Conservation (phyloP, 2,113 vertebrate genomes). For the Dissostichus mawsoni region DNA sequence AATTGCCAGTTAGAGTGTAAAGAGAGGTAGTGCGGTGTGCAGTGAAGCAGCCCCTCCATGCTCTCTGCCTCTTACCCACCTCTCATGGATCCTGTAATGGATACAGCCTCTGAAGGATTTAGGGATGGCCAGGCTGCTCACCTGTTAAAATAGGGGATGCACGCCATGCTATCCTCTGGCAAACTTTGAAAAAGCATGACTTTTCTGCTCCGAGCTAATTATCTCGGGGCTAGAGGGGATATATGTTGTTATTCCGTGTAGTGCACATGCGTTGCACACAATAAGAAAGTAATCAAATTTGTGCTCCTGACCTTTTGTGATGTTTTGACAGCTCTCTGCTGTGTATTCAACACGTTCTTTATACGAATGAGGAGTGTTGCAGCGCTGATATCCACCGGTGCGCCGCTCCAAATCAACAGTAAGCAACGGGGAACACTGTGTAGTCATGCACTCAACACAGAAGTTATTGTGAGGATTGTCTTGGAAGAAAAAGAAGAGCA, state of each 20-base stretch:
- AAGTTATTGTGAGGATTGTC: constrained; percentile 73
- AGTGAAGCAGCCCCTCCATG: constrained; percentile 61
- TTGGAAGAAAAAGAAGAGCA: constrained; percentile 58
- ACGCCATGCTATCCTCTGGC: constrained; percentile 32
- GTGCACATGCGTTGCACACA: background rate
- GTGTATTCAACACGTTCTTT: constrained; percentile 38
- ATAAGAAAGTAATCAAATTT: constrained; percentile 62
- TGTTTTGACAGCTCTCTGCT: constrained; percentile 50
- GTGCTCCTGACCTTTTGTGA: constrained; percentile 54
- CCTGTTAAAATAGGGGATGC: constrained; percentile 67
- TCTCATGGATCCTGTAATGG: constrained; percentile 74
- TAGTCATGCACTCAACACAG: constrained; percentile 56
- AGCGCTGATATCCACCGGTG: constrained; percentile 56
- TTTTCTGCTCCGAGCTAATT: constrained; percentile 34
- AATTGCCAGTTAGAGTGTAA: constrained; percentile 68
- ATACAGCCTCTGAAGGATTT: constrained; percentile 72
- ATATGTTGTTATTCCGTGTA: constrained; percentile 16
- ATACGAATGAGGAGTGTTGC: constrained; percentile 56
- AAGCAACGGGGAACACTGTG: constrained; percentile 60
- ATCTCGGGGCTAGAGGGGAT: background rate
- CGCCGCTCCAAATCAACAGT: constrained; percentile 54
- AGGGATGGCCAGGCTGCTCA: constrained; percentile 57
- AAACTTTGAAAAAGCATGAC: constrained; percentile 51
- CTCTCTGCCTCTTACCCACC: constrained; percentile 64
- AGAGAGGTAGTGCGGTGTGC: constrained; percentile 67